phyloP scores from a whole-genome alignment of 2,888 invertebrate species.

The Cylloceria caligata region DNA sequence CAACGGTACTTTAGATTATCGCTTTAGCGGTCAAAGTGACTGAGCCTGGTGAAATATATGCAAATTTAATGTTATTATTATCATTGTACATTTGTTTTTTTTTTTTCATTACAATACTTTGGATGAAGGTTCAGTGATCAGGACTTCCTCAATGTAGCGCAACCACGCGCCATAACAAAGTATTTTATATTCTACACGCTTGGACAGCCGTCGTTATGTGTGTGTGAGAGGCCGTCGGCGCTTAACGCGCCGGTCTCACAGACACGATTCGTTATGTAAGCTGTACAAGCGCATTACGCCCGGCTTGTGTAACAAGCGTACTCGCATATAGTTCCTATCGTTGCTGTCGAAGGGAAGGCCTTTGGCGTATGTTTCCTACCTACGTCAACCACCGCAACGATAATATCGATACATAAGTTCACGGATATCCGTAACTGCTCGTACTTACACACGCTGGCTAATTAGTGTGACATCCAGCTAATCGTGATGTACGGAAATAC shows the following conservation, averaged over 20 bases:
- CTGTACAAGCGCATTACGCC: conserved; percentile 44
- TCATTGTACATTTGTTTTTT: neutral
- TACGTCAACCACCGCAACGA: neutral
- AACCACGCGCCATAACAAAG: neutral
- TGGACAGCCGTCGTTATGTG: neutral
- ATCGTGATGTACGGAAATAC: neutral
- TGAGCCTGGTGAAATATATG: too few species aligned
- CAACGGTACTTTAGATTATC: too few species aligned
- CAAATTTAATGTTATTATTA: too few species aligned
- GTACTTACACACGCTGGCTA: conserved; percentile 1
- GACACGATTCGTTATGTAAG: conserved; percentile 52
- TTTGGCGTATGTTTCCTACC: conserved; percentile 26
- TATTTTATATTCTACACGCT: neutral
- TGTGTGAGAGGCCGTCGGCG: conserved; percentile 34
- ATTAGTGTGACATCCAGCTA: neutral
- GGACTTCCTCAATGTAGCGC: neutral
- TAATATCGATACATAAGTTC: conserved; percentile 15
- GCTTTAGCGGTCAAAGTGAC: too few species aligned
- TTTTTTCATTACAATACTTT: neutral
- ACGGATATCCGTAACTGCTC: conserved; percentile 3
- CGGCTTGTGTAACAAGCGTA: conserved; percentile 39
- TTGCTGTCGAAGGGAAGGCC: conserved; percentile 22
- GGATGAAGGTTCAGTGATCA: neutral
- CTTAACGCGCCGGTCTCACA: conserved; percentile 29
- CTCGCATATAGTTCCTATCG: neutral